phyloP scores from a whole-genome alignment of 2,113 vertebrate genomes.

The Pollachius pollachius region DNA sequence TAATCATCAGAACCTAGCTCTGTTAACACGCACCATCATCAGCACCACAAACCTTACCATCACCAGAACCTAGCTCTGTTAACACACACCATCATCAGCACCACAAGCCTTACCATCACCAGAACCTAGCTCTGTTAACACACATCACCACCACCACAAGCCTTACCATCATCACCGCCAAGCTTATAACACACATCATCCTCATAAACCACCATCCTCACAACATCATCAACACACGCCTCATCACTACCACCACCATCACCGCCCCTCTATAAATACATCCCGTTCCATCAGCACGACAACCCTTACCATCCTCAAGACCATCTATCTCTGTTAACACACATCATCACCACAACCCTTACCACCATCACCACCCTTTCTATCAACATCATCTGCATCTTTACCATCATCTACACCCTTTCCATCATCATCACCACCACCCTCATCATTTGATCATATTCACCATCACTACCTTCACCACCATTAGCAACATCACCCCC shows the following conservation, averaged over 20 bases:
- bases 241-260: too few relatives aligned
- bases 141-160: not conserved
- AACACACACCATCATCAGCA: not conserved
- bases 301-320: constrained; percentile 9
- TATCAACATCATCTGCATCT: not conserved
- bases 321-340: not conserved
- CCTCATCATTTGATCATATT: not conserved
- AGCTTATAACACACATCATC: constrained; percentile 65
- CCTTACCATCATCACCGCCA: constrained; percentile 79
- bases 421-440: constrained; percentile 28
- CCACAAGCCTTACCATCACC: not conserved
- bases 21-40: too few relatives aligned
- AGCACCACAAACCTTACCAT: too few relatives aligned
- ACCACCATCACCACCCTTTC: too few relatives aligned
- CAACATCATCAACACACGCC: not conserved
- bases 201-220: not conserved
- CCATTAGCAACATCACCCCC: not conserved
- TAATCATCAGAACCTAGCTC: too few relatives aligned
- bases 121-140: not conserved
- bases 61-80: too few relatives aligned
- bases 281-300: not conserved
- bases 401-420: not conserved
- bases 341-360: not conserved
- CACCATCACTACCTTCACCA: not conserved
- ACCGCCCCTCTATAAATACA: too few relatives aligned